Base-by-base conservation (phyloP, 2,888 invertebrate genomes). In the Myathropa florea region DNA sequence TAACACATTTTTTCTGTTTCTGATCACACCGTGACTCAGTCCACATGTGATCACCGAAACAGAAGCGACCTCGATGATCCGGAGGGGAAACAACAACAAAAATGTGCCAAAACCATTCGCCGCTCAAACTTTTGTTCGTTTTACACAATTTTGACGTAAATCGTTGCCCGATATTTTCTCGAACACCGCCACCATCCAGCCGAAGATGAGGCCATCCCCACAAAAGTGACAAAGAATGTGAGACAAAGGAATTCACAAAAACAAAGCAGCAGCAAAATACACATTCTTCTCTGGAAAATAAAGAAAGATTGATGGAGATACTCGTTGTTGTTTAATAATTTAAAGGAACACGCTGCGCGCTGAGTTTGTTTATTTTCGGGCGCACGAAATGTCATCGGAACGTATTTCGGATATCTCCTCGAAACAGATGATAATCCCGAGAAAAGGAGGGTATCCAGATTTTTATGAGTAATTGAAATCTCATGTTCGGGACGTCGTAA, bases 271-370 rank as follows among this genome's bases (percentile, higher is more conserved):
- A n/a, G 65, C 18, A 60, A 73, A 68, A n/a, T 57, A 21, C 12
- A 12, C 2, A 57, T 23, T 21, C 4, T 21, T 23, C n/a, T 57
- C 14, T 57, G 24, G 14, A 57, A 57, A 57, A 57, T 6, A 46
- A 6, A 23, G 7, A 67, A 76, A 84, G 75, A 84, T 76, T 71
- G 81, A 84, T 84, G 83, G 75, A 64, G 30, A 71, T 14, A 23
- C 24, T 24, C 68, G 36, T 39, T n/a, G 36, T 14, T 14, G 36
- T 14, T 36, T 14, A 36, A 36, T 14, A 14, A 4, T 36, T 36
- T 4, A 36, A 14, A 14, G 9, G 36, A 36, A 14, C 14, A 3
- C 39, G n/a, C 18, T 9, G 33, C 12, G 18, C 46, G 18, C 39
- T 39, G 39, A n/a, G 12, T 33, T 33, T 33, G 3, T 12, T 53